Evolutionary conservation across 2,797 vertebrate genomes (phyloP), one percentile per base, ranked within the genome.

Genomic region (Gobio occitaniae): DNA sequence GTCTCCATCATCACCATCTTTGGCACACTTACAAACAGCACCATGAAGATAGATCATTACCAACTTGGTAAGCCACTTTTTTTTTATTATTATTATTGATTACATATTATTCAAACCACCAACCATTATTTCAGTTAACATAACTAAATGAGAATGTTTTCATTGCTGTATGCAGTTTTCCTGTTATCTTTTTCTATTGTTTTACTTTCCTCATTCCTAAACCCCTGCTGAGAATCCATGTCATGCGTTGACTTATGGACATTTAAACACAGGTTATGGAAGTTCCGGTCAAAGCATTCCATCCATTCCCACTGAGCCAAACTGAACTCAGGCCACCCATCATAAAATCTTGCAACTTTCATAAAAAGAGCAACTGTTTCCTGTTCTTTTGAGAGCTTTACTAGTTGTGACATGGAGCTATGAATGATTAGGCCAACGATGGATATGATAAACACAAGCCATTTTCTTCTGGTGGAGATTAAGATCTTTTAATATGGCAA

Each of bases 31-130:
- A 96, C 93, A 93, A 99, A 99, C 95, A 97, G 97, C 94, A 97
- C 96, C 91, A 98, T 99, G 97, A 99, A 99, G 90, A 99, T 99
- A 1, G 98, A 99, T 93, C 98, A 99, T 94, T 99, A 99, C 93
- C 98, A 99, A 93, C 96, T 99, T 93, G 98, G 98, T 99, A 90
- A 88, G 91, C 44, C 38, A 86, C 44, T 68, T 54, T 65, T 21
- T 21, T 54, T 65, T 21, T n/a, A 2, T 25, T 38, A 76, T 32
- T 25, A 25, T 19, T 50, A 61, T 54, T 5, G 17, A 36, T 13
- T 36, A 44, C 19, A 13, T 44, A 7, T 70, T 54, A 2, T 69
- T 41, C 21, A 32, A 69, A 54, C 32, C 65, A 68, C 32, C 13
- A 15, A 32, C 13, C 13, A 16, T 32, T 32, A 54, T 69, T 69